Conservation (phyloP, 1,140 invertebrate species). For the Ptiloglossa arizonensis region DNA sequence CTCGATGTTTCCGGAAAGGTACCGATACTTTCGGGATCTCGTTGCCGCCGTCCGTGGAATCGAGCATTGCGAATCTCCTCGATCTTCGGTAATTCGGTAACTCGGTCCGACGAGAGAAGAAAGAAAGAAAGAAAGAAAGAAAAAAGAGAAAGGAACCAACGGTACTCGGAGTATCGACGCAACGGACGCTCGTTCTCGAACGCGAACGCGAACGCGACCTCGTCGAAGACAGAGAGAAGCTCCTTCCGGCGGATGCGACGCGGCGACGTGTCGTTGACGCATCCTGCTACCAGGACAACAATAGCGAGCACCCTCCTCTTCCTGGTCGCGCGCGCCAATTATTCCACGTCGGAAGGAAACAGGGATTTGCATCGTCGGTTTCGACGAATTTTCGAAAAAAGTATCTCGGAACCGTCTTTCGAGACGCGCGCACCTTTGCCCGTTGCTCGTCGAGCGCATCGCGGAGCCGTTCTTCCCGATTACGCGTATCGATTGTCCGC, state of each 20-base stretch:
- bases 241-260: conserved; percentile 71
- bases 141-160: neutral
- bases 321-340: conserved; percentile 59
- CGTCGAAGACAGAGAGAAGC: conserved; percentile 59
- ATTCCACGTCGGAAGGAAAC: conserved; percentile 13
- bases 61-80: conserved; percentile 27
- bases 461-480: too few species aligned
- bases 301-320: conserved; percentile 59
- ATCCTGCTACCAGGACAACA: conserved; percentile 63
- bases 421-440: too few species aligned
- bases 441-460: too few species aligned
- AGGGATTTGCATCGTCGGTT: neutral
- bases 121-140: neutral
- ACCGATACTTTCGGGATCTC: neutral
- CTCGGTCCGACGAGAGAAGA: neutral
- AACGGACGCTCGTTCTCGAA: conserved; percentile 31
- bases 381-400: neutral
- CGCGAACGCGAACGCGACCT: conserved; percentile 46
- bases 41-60: neutral
- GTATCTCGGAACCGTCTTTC: too few species aligned
- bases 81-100: too few species aligned
- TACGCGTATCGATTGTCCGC: neutral
- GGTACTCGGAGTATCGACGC: conserved; percentile 40
- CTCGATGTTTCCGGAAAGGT: neutral
- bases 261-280: conserved; percentile 65